Conservation (phyloP, 2,113 vertebrate species). For the Geothlypis trichas region DNA sequence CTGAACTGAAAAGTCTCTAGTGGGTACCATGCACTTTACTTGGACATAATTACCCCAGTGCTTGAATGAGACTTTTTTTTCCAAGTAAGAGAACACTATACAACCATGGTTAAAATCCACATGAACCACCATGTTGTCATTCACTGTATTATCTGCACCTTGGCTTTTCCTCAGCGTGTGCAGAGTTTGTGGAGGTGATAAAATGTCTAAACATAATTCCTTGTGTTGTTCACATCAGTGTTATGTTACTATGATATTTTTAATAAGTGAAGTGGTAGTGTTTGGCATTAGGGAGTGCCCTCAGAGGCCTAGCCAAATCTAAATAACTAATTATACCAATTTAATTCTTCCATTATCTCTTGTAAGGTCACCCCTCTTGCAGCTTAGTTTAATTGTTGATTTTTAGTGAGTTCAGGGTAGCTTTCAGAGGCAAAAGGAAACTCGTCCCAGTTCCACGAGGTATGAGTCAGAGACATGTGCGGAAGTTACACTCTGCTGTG, state of each 20-base stretch:
- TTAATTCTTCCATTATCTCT: not conserved
- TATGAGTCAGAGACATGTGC: conserved; percentile 60
- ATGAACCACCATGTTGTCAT: not conserved
- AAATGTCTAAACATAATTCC: not conserved
- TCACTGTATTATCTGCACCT: not conserved
- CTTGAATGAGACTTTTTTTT: not conserved
- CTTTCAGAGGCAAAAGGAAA: conserved; percentile 47
- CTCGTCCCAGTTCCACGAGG: conserved; percentile 20
- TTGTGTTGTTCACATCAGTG: not conserved
- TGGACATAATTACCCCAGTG: not conserved
- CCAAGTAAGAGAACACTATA: not conserved
- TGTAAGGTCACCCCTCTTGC: not conserved
- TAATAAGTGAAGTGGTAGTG: not conserved
- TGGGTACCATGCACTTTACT: not conserved
- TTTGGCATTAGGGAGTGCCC: not conserved
- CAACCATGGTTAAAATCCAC: not conserved
- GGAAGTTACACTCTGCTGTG: conserved; percentile 31
- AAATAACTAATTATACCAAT: not conserved
- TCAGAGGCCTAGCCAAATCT: not conserved
- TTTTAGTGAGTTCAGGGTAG: not conserved
- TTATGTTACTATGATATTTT: not conserved
- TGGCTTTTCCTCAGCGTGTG: not conserved
- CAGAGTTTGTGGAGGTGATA: not conserved
- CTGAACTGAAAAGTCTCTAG: not conserved
- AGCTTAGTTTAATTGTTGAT: not conserved